These are phyloP conservation scores for Sceliomorpha sp. DNA, from an alignment of 2,888 invertebrate species.

Conservation along the genomic window DNA sequence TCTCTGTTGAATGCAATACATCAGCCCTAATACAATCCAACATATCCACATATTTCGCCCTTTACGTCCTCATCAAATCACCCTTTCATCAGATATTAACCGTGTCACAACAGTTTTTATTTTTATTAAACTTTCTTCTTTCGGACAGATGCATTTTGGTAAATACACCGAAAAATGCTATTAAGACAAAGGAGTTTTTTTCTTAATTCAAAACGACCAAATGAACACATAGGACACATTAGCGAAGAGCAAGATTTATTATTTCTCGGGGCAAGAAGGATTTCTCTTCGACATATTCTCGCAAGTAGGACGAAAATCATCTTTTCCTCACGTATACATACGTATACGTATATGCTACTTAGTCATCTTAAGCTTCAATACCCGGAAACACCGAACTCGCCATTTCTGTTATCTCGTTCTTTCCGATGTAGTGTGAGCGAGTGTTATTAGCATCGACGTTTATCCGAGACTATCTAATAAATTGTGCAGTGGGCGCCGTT, in stretches of 20 bases:
- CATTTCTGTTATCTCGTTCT: conserved; percentile 65
- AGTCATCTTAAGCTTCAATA: conserved; percentile 34
- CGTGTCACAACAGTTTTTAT: not conserved
- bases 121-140: too few species aligned
- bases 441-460: conserved; percentile 76
- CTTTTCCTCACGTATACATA: too few species aligned
- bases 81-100: conserved; percentile 19
- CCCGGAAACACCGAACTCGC: conserved; percentile 60
- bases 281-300: too few species aligned
- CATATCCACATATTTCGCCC: not conserved
- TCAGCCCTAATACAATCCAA: conserved; percentile 1
- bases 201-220: too few species aligned
- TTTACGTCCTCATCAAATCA: not conserved
- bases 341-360: too few species aligned
- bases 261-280: too few species aligned
- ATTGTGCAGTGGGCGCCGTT: conserved; percentile 69
- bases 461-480: conserved; percentile 78
- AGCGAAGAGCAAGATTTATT: too few species aligned
- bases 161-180: too few species aligned
- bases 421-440: conserved; percentile 34
- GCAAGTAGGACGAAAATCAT: too few species aligned
- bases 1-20: conserved; percentile 27
- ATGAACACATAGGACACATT: too few species aligned
- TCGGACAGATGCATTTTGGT: too few species aligned
- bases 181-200: too few species aligned